These are phyloP conservation scores for Hedychridium roseum DNA, from an alignment of 2,888 invertebrate genomes.

Conservation along the genomic window DNA sequence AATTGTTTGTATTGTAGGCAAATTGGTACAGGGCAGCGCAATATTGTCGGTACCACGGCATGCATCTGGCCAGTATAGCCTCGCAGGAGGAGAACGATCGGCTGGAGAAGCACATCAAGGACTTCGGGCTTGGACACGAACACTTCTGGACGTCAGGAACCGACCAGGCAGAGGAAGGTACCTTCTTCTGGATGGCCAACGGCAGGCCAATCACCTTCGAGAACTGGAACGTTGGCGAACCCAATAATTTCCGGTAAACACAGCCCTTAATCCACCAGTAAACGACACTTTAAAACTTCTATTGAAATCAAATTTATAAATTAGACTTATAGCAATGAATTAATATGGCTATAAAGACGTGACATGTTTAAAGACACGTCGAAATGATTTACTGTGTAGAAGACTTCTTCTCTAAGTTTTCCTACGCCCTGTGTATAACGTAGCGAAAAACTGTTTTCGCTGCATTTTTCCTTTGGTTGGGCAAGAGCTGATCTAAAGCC, in stretches of 20 bases:
- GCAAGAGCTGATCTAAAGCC: too few species aligned
- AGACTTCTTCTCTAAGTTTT: too few species aligned
- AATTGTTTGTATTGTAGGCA: slow-evolving; percentile 71
- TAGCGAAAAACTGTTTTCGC: too few species aligned
- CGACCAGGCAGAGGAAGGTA: slow-evolving; percentile 89
- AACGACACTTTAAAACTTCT: too few species aligned
- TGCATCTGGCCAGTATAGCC: slow-evolving; percentile 90
- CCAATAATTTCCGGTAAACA: slow-evolving; percentile 79
- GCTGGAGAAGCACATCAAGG: slow-evolving; percentile 88
- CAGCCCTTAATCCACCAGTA: too few species aligned
- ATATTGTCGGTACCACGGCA: slow-evolving; percentile 91
- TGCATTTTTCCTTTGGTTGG: too few species aligned
- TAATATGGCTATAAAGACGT: too few species aligned
- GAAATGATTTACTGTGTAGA: too few species aligned
- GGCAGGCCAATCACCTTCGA: slow-evolving; percentile 89
- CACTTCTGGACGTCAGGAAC: slow-evolving; percentile 95
- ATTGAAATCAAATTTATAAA: too few species aligned
- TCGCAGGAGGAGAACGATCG: slow-evolving; percentile 91
- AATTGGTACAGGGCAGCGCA: slow-evolving; percentile 93
- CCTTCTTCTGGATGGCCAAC: slow-evolving; percentile 93
- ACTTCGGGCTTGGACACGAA: slow-evolving; percentile 88
- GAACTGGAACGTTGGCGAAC: slow-evolving; percentile 94
- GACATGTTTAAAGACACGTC: too few species aligned
- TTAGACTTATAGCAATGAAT: too few species aligned
- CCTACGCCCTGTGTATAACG: too few species aligned